Base-by-base conservation (phyloP, 1,140 invertebrate species). In the Cotesia typhae region DNA sequence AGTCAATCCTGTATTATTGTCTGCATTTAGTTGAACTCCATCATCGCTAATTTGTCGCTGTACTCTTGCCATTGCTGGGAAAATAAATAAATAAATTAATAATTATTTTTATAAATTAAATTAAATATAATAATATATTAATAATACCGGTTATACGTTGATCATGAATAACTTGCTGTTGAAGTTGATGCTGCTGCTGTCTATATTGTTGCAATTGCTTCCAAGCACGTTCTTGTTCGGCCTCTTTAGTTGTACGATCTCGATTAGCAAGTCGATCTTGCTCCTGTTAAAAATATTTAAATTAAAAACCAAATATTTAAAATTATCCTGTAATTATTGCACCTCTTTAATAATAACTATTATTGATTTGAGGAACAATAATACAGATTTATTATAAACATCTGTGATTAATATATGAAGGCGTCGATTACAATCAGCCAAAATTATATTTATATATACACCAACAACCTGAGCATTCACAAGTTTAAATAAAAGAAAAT, bases 221-320 rank as follows among this genome's bases (percentile, higher is more conserved):
- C 94, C 95, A 96, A 76, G 94, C 91, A 12, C 93, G 87, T 85
- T 95, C 94, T 79, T 95, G 93, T 84, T 95, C 94, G 52, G 92
- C 92, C 86, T 95, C 94, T 79, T 91, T 89, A 52, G 89, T 91
- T 10, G 89, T 88, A 81, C 91, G 92, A 78, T 90, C 89, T 77
- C 90, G 90, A 74, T 89, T 88, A 6, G 86, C 88, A 55, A 89
- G 87, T 83, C 90, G 92, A 69, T 93, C 92, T 80, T 92, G 92
- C 78, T 93, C 92, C 91, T 93, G 84, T 71, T 47, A 61, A 79
- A 78, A 74, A 80, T 36, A 70, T 67, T 52, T 41, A 72, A 14
- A 73, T 14, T 68, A 41, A 51, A 20, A 73, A 70, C 68, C 68
- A 75, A 36, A 66, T 72, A 47, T 67, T 17, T 35, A 72, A 63